Evolutionary conservation across 2,888 invertebrate genomes (phyloP).

Genomic region (Dicycla oo): DNA sequence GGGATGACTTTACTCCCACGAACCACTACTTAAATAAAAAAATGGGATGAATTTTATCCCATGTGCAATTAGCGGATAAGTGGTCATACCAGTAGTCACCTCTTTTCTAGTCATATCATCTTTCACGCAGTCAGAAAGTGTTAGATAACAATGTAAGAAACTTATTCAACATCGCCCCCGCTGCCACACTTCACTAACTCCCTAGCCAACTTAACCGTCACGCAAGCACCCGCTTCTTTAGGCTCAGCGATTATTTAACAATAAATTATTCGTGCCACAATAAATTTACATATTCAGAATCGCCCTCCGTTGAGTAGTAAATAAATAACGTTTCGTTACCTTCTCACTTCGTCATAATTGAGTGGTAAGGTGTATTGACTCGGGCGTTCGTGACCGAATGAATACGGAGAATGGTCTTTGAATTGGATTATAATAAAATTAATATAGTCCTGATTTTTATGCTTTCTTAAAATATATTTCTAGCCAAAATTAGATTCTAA

Average conservation of each 20-base stretch:
- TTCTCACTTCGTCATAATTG: slow-evolving; percentile 84
- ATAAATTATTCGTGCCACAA: slow-evolving; percentile 84
- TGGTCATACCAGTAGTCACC: not conserved
- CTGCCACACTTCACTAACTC: slow-evolving; percentile 28
- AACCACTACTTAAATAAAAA: too few species aligned
- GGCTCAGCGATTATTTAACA: slow-evolving; percentile 85
- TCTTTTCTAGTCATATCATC: not conserved
- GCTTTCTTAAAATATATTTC: not conserved
- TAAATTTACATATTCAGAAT: slow-evolving; percentile 85
- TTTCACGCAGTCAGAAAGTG: not conserved
- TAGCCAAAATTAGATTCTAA: not conserved
- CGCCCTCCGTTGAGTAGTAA: slow-evolving; percentile 83
- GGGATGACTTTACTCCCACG: too few species aligned
- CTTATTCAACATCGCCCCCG: slow-evolving; percentile 14
- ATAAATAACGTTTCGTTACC: slow-evolving; percentile 87
- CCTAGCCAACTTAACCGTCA: slow-evolving; percentile 69
- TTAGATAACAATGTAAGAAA: not conserved
- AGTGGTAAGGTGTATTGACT: slow-evolving; percentile 71
- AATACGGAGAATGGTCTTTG: slow-evolving; percentile 8
- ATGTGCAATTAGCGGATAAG: too few species aligned
- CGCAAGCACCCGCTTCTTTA: slow-evolving; percentile 84
- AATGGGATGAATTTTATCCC: too few species aligned
- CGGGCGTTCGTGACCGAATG: slow-evolving; percentile 51
- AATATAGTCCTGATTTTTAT: not conserved
- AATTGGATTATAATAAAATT: not conserved